Evolutionary conservation across 2,797 vertebrate species (phyloP), one percentile per base, ranked within the genome.

Genomic region (Glyptemys insculpta): DNA sequence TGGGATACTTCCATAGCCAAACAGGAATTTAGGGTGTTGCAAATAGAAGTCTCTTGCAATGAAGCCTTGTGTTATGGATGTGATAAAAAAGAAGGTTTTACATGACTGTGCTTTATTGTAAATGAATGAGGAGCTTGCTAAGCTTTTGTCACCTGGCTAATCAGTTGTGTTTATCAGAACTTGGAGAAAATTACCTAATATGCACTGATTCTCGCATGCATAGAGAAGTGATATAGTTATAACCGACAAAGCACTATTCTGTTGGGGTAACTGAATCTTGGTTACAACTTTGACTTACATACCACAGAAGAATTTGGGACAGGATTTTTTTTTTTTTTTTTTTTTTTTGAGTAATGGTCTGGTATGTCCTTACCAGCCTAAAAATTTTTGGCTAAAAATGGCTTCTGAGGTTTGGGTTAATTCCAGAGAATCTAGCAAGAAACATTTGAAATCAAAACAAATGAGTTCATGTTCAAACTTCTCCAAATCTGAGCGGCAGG

Each of bases 381-480:
- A 93, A 92, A 97, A 97, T 94, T 95, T 97, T 97, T 98, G 97
- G 95, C 98, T 97, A 80, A 87, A 89, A 84, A 81, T 97, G 88
- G 86, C 94, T 97, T 97, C 85, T 97, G 97, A 97, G 97, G 97
- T 95, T 98, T 97, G 97, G 98, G 94, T 27, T 31, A 12, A 81
- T 86, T 95, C 98, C 98, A 98, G 88, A 93, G 85, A 47, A 89
- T 98, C 95, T 95, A 92, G 93, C 94, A 82, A 96, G 88, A 96
- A 97, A 95, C 97, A 97, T 97, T 91, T 81, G 80, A 95, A 93
- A 98, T 91, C 96, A 92, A 97, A 98, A 98, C 97, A 95, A 96
- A 97, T 1, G 92, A 97, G 97, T 96, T 98, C 96, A 93, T 97
- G 97, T 96, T 97, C 92, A 97, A 97, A 96, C 88, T 91, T 97